Percentiles rank a stretch among this genome's conserved stretches.
phyloP scores from a whole-genome alignment of 2,797 vertebrate genomes.

The Manis crassicaudata region DNA sequence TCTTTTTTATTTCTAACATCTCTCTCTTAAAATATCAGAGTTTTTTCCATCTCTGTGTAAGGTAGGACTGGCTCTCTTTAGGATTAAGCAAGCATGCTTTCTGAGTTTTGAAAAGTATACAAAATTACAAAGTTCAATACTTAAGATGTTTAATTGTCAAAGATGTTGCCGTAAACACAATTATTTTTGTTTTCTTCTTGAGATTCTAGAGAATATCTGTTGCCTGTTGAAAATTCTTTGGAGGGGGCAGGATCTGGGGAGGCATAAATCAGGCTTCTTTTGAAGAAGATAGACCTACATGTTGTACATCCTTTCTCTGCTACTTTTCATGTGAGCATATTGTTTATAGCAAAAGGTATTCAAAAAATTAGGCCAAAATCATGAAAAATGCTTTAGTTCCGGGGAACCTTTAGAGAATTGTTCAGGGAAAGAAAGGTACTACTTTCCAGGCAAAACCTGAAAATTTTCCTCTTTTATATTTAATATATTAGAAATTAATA shows the following conservation, averaged over 20 bases:
- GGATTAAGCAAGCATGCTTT: neutral
- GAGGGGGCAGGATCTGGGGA: neutral
- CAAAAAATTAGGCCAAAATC: neutral
- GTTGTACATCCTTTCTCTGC: neutral
- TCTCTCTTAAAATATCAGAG: neutral
- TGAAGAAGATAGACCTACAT: neutral
- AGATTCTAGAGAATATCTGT: neutral
- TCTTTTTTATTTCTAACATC: neutral
- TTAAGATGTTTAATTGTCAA: neutral
- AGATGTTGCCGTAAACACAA: neutral
- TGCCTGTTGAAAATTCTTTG: neutral
- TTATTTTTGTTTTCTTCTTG: constrained; percentile 35
- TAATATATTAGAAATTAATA: constrained; percentile 25
- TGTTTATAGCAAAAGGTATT: neutral
- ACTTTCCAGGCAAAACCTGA: neutral
- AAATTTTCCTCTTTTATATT: neutral
- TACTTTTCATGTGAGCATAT: neutral
- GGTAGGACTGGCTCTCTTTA: neutral
- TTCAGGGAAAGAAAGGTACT: neutral
- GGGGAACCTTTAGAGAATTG: neutral
- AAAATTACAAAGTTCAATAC: neutral
- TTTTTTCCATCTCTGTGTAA: neutral
- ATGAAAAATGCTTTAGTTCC: neutral
- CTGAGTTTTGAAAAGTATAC: neutral
- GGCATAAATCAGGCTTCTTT: neutral